phyloP scores from a whole-genome alignment of 2,888 invertebrate genomes.

The Laothoe populi region DNA sequence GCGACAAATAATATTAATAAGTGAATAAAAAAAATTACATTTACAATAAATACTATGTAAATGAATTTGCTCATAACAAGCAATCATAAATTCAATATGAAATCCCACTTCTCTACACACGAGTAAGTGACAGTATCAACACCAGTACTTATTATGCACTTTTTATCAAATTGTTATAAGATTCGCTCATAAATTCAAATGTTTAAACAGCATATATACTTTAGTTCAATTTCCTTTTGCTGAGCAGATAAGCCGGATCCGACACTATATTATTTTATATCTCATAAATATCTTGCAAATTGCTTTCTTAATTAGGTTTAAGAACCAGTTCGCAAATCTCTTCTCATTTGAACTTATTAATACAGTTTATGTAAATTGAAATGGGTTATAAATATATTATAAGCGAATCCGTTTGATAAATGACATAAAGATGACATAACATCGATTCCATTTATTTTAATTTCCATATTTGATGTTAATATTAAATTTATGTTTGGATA shows the following conservation, averaged over 20 bases:
- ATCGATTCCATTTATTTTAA: no score
- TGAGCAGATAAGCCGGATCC: conserved; percentile 37
- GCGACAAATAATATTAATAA: no score
- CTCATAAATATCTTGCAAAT: conserved; percentile 79
- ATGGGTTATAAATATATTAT: conserved; percentile 26
- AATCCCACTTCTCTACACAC: no score
- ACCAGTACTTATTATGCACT: background rate
- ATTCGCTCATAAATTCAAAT: conserved; percentile 24
- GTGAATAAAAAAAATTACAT: no score
- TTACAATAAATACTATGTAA: no score
- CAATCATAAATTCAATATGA: no score
- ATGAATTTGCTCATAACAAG: no score
- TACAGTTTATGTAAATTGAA: conserved; percentile 45
- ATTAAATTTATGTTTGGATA: no score
- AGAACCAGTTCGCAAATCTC: conserved; percentile 57
- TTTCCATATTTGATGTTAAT: no score
- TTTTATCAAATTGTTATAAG: background rate
- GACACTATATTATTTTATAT: conserved; percentile 65
- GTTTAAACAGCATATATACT: conserved; percentile 13
- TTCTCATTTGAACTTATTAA: conserved; percentile 53
- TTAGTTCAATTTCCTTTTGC: conserved; percentile 22
- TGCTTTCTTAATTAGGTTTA: conserved; percentile 77
- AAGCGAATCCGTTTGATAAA: conserved; percentile 28
- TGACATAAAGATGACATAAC: background rate
- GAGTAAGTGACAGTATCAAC: background rate